Evolutionary conservation across 2,113 vertebrate genomes (phyloP).

Genomic region (Choloepus hoffmanni): DNA sequence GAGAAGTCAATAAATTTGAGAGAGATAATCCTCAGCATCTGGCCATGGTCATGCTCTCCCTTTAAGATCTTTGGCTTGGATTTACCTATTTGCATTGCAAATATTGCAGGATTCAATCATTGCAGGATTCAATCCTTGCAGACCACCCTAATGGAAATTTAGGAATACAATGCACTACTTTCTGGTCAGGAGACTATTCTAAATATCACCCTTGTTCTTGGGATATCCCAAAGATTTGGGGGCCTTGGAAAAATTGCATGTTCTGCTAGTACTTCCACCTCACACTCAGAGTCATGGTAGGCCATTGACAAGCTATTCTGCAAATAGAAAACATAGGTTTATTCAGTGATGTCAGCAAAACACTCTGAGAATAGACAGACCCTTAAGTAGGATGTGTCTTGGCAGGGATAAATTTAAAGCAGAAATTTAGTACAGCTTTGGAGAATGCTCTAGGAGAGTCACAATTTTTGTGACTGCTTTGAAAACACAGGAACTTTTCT

Average conservation of each 20-base stretch:
- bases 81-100: neutral
- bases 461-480: neutral
- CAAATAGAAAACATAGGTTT: neutral
- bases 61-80: neutral
- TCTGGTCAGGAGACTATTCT: neutral
- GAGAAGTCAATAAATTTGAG: neutral
- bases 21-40: no score
- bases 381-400: neutral
- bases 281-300: neutral
- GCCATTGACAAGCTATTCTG: neutral
- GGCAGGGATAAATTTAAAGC: neutral
- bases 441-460: neutral
- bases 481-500: neutral
- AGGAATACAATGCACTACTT: fast-evolving
- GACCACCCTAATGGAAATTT: neutral
- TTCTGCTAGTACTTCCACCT: neutral
- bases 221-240: neutral
- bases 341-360: neutral
- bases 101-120: neutral
- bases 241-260: neutral
- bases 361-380: neutral
- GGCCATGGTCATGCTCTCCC: no score
- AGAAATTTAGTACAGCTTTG: neutral
- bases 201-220: neutral
- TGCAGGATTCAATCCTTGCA: no score